Evolutionary conservation across 2,113 vertebrate species (phyloP).

Genomic region (Lates calcarifer): DNA sequence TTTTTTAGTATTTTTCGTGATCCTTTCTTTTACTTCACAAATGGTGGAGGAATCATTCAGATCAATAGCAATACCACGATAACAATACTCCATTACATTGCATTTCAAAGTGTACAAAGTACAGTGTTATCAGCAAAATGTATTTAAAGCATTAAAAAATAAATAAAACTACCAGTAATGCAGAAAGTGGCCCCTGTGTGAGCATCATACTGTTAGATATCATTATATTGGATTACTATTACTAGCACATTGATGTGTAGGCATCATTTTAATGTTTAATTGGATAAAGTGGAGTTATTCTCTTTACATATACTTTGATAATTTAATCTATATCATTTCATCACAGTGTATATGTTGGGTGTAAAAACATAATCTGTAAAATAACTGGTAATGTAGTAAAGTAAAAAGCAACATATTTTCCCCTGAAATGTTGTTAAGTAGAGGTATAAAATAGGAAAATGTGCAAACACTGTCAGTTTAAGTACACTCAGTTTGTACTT

Average conservation of each 20-base stretch:
- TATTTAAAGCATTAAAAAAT: background rate
- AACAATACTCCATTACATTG: background rate
- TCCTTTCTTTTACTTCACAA: background rate
- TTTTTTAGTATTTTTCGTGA: background rate
- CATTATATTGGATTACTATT: background rate
- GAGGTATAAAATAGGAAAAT: background rate
- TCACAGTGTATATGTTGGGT: background rate
- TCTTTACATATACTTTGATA: too few relatives aligned
- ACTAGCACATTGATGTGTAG: background rate
- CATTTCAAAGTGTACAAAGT: background rate
- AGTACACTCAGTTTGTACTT: too few relatives aligned
- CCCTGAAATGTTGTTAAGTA: background rate
- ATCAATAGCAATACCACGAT: too few relatives aligned
- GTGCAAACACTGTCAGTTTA: too few relatives aligned
- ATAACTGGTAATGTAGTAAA: background rate
- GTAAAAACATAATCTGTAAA: background rate
- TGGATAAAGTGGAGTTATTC: too few relatives aligned
- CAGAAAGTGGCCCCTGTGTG: background rate
- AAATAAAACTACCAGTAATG: background rate
- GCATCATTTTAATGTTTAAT: background rate
- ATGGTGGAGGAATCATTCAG: background rate
- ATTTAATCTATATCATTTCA: background rate
- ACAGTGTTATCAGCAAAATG: background rate
- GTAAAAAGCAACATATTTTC: background rate
- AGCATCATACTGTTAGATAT: background rate